Evolutionary conservation across 1,140 invertebrate species (phyloP).

Genomic region (Phymorhynchus buccinoides): DNA sequence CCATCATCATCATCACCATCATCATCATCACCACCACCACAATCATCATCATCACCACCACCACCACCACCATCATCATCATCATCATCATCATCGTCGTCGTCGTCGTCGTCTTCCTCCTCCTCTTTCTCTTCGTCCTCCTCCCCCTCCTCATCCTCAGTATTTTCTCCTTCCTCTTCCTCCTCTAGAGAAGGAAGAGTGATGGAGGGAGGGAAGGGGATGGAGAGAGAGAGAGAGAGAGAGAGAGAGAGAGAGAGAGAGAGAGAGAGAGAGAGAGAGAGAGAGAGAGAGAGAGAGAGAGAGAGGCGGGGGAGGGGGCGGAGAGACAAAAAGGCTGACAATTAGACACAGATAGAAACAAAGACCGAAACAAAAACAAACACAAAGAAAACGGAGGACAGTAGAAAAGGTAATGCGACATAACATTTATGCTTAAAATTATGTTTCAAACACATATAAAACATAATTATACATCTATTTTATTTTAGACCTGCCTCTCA

Average conservation of each 20-base stretch:
- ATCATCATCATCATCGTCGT: not conserved
- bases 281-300: not conserved
- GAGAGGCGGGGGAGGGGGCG: not conserved
- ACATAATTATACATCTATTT: too few relatives aligned
- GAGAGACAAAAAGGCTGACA: not conserved
- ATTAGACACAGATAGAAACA: not conserved
- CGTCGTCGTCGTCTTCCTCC: not conserved
- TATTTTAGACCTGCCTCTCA: not conserved
- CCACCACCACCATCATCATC: conserved; percentile 21
- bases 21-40: conserved; percentile 26
- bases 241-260: not conserved
- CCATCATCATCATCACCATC: not conserved
- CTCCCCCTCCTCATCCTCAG: not conserved
- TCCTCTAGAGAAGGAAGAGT: too few relatives aligned
- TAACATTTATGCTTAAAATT: not conserved
- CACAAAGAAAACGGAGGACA: not conserved
- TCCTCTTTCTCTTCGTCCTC: not conserved
- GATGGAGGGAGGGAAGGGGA: too few relatives aligned
- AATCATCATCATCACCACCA: conserved; percentile 21
- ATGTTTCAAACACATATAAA: too few relatives aligned
- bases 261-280: not conserved
- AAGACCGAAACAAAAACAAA: not conserved
- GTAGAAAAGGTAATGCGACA: not conserved
- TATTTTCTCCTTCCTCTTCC: too few relatives aligned
- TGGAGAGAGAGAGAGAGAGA: too few relatives aligned